A percentile compares a stretch with the other conserved stretches of the same genome.
phyloP scores from a whole-genome alignment of 35 echinoderm and acorn worm genomes.

The Eucidaris tribuloides region DNA sequence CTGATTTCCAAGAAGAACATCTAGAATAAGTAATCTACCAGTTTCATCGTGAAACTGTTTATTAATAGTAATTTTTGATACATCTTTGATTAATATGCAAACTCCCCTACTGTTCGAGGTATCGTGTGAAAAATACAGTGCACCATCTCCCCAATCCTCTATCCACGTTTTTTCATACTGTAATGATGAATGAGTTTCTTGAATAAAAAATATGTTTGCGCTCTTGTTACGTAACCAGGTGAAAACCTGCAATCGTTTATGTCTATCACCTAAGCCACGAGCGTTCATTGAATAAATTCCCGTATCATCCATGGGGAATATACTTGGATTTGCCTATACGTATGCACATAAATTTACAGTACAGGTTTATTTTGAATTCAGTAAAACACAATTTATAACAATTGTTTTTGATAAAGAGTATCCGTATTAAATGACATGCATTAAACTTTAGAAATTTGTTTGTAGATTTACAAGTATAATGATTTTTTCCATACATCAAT shows the following conservation, averaged over 20 bases:
- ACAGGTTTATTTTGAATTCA: too few species aligned
- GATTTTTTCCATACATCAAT: too few species aligned
- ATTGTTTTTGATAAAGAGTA: too few species aligned
- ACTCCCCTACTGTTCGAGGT: neutral
- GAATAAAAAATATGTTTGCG: neutral
- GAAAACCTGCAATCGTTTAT: neutral
- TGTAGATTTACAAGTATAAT: too few species aligned
- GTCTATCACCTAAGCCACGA: neutral
- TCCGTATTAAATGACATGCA: too few species aligned
- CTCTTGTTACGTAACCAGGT: neutral
- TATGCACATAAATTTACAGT: too few species aligned
- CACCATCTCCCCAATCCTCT: too few species aligned
- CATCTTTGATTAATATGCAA: neutral
- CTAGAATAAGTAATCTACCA: constrained; percentile 19
- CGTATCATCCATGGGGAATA: neutral
- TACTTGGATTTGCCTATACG: neutral
- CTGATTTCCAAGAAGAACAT: constrained; percentile 16
- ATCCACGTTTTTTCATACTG: too few species aligned
- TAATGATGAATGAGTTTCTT: neutral
- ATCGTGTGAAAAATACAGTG: neutral
- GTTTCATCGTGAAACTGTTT: constrained; percentile 8
- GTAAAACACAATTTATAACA: too few species aligned
- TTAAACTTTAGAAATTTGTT: too few species aligned
- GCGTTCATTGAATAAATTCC: neutral
- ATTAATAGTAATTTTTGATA: neutral